Conservation (phyloP, 2,113 vertebrate species). For the Labeo catla region DNA sequence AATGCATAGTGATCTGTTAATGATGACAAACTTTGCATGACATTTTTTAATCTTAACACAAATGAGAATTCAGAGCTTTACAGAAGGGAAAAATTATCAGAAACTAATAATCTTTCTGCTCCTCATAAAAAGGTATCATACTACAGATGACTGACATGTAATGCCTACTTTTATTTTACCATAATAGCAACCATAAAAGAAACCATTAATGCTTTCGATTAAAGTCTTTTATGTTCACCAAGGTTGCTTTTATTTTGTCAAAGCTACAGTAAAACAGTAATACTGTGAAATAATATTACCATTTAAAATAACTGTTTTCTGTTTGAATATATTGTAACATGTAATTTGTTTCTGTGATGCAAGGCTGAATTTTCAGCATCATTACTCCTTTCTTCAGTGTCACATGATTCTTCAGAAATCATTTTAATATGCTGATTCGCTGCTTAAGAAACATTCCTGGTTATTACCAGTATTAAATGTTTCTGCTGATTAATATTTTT, state of each 20-base stretch:
- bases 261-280: too few relatives aligned
- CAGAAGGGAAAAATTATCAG: neutral
- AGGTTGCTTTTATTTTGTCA: too few relatives aligned
- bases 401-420: neutral
- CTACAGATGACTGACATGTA: too few relatives aligned
- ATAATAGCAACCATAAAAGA: too few relatives aligned
- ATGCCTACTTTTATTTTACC: too few relatives aligned
- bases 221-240: too few relatives aligned
- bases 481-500: too few relatives aligned
- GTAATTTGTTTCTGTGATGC: neutral
- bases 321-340: neutral
- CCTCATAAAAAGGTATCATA: too few relatives aligned
- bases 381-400: neutral
- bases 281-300: neutral
- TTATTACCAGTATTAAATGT: neutral
- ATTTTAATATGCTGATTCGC: neutral
- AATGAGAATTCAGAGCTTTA: neutral
- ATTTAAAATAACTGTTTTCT: neutral
- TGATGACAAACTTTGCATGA: neutral
- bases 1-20: neutral
- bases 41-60: neutral
- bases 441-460: neutral
- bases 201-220: too few relatives aligned
- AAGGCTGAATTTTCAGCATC: neutral
- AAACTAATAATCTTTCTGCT: too few relatives aligned